Base-by-base conservation (phyloP, 2,888 invertebrate species). In the Thelaira solivaga region DNA sequence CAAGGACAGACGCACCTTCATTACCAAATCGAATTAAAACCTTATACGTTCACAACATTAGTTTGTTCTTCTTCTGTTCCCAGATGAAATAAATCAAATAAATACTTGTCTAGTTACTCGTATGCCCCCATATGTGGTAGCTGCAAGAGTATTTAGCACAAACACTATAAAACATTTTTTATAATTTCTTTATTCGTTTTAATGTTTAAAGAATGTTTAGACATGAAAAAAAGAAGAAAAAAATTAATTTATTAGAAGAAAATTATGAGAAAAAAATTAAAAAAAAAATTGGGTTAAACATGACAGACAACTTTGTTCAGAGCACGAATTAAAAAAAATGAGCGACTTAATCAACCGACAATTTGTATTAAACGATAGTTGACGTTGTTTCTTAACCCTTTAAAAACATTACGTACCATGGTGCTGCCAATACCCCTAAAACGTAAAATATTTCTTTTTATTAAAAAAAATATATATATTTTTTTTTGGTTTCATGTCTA, bases 281-380 rank as follows among this genome's bases (percentile, higher is more conserved):
- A 49, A 59, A 22, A 24, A 53, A 74, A 75, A 75, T 68, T 75
- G 29, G 74, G 74, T 75, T 62, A 75, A 61, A 68, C 39, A 75
- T 45, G 67, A 68, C 74, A 61, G 67, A 68, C 74, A 61, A 61
- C 31, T 22, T 75, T 61, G 59, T 55, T 2, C 31, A 31, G 53
- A 34, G 11, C 43, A 51, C 20, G 18, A 24, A 8, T 20, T 53
- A 62, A 55, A 47, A n/a, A n/a, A n/a, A n/a, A n/a, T n/a, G n/a
- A 36, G 45, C 62, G 20, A 68, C 45, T 55, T 68, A 61, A 62
- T 39, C 67, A 29, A 43, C 18, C 61, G 36, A 13, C 39, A 75
- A 62, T 75, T 75, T 61, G 61, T 68, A 55, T 62, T 47, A 64
- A 47, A 72, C 36, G 64, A 47, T 62, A 41, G 64, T 72, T 64